Evolutionary conservation across 2,888 invertebrate genomes (phyloP), one percentile per base, ranked within the genome.

Genomic region (Empis stercorea): DNA sequence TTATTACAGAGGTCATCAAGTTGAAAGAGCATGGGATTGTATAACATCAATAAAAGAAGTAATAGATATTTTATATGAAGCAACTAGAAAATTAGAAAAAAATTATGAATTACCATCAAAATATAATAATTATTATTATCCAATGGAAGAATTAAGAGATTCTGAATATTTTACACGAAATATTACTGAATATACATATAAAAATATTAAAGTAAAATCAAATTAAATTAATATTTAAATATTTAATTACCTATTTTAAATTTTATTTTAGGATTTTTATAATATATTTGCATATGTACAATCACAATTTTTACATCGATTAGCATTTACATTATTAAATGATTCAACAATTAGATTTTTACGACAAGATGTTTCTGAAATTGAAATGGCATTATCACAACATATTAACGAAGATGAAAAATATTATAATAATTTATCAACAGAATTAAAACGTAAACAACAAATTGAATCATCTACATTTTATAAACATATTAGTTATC

Each of bases 261-360:
- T 9, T 14, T 17, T 42, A 13, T 50, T 50, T 9, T 51, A 69
- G 68, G 66, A 66, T 46, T 68, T 69, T 47, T 66, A 67, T 55
- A 69, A 69, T 48, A 68, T 69, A 27, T 69, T 68, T 46, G 65
- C 68, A 16, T 68, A 68, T 49, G 65, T 68, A 36, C 69, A 69
- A 54, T 68, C 68, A 9, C 68, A 69, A 53, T 68, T 64, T 50
- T 51, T 70, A 27, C 49, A 66, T 6, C 65, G 69, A 4, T 54
- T 69, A 50, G 65, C 65, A n/a, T 54, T 69, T 3, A 61, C 63
- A 9, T 57, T 64, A 15, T 60, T 59, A 43, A 64, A 64, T 9
- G 57, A 60, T 15, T 61, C 64, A 4, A 62, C 64, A 7, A 56
- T 65, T n/a, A 60, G 59, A 13, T 54, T 55, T 30, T 52, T 67